Evolutionary conservation across 2,797 vertebrate genomes (phyloP), one percentile per base, ranked within the genome.

Genomic region (Sorex maritimensis): DNA sequence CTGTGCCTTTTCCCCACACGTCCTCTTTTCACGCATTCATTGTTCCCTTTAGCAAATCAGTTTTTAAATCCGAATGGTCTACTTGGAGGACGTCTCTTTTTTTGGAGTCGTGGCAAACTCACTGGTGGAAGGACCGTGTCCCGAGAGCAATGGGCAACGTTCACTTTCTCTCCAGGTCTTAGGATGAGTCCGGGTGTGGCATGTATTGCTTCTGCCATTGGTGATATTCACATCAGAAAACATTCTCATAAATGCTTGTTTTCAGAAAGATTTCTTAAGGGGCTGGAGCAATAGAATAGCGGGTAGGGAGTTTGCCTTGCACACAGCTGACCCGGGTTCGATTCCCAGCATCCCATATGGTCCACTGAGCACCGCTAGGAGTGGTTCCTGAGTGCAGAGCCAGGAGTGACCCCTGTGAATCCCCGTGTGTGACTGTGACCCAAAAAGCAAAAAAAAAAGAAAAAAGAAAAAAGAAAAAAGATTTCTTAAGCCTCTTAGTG

Each of bases 41-140:
- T 79, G 4, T 90, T 93, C 94, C 8, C 95, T 44, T 73, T 92
- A 95, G 91, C 75, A 97, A 97, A 97, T 55, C 30, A 93, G 91
- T 61, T 28, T 88, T 93, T 80, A 44, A 44, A 93, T 71, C 13
- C 73, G 79, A 28, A 44, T 63, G 72, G 90, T 92, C 28, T 86
- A 11, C 52, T n/a, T 91, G 71, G 23, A 86, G 69, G 34, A 88
- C 9, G 4, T 46, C 81, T 71, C 6, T 92, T 96, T 94, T 78
- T 95, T 96, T 92, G 95, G 90, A 49, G 77, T 21, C 95, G 95
- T 97, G 96, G 95, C 26, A 0, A 79, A 94, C 92, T 97, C 91
- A 96, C 88, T 96, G 95, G 97, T 95, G 94, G 88, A 93, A 93
- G 93, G 68, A 90, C 96, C 96, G 94, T 96, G 96, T 96, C 94